Conservation (phyloP, 2,113 vertebrate genomes). For the Vireo altiloquus region DNA sequence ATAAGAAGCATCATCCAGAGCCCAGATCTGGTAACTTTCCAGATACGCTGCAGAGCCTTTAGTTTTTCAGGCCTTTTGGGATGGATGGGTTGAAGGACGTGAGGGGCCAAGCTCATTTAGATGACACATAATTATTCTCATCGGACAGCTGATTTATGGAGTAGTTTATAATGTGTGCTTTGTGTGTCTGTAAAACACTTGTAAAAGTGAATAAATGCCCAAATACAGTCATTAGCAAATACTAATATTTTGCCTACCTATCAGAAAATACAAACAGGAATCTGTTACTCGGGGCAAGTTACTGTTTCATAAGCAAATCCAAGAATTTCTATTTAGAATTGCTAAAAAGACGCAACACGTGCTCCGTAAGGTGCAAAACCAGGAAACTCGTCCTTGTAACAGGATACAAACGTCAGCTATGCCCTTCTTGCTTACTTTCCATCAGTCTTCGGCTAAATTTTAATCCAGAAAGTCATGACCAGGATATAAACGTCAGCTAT, state of each 20-base stretch:
- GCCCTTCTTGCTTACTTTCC: background rate
- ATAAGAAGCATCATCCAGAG: background rate
- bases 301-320: background rate
- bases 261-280: background rate
- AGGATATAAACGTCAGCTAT: no score
- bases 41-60: conserved; percentile 5
- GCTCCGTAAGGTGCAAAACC: background rate
- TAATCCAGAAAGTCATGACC: background rate
- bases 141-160: background rate
- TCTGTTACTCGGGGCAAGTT: background rate
- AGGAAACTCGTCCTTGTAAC: background rate
- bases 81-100: background rate
- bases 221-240: background rate
- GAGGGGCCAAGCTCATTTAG: background rate
- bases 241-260: background rate
- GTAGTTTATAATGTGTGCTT: background rate
- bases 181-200: background rate
- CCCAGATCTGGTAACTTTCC: conserved; percentile 28
- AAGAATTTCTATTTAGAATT: background rate
- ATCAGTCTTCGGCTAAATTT: background rate
- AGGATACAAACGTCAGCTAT: background rate
- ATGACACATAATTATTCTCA: background rate
- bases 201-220: background rate
- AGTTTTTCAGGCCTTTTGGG: conserved; percentile 21
- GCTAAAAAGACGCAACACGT: background rate